These are phyloP conservation scores for Philopotamus ludificatus DNA, from an alignment of 1,140 invertebrate genomes.

Conservation along the genomic window DNA sequence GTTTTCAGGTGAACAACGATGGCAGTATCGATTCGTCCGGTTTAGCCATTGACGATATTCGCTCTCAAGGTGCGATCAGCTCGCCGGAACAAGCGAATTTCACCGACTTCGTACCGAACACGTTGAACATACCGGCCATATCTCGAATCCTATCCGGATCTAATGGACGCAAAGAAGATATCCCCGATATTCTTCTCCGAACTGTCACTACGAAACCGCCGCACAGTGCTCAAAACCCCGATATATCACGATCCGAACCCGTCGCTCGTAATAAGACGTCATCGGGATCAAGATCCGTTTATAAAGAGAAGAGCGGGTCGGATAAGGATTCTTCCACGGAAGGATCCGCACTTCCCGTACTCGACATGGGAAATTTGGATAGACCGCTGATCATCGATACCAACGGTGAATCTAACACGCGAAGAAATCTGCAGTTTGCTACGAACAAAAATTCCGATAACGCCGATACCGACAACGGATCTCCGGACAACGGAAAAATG, in stretches of 20 bases:
- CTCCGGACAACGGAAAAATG: constrained; percentile 41
- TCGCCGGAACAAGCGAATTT: constrained; percentile 54
- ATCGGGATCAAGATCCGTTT: constrained; percentile 47
- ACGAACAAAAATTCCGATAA: constrained; percentile 49
- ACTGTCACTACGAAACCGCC: constrained; percentile 66
- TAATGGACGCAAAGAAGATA: constrained; percentile 75
- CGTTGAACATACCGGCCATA: constrained; percentile 68
- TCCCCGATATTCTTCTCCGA: constrained; percentile 69
- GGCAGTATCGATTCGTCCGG: constrained; percentile 52
- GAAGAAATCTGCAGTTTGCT: constrained; percentile 54
- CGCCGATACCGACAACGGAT: constrained; percentile 48
- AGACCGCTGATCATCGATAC: constrained; percentile 53
- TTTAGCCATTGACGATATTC: constrained; percentile 45
- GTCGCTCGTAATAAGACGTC: constrained; percentile 51
- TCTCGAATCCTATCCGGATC: constrained; percentile 77
- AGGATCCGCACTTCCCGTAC: constrained; percentile 51
- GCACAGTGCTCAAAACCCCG: constrained; percentile 19
- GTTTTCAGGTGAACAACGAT: constrained; percentile 47
- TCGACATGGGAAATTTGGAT: constrained; percentile 57
- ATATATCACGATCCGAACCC: constrained; percentile 15
- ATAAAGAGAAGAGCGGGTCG: constrained; percentile 48
- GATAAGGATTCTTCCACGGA: constrained; percentile 52
- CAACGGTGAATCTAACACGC: constrained; percentile 54
- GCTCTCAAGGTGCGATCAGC: constrained; percentile 37
- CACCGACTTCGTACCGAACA: constrained; percentile 64